Percentiles rank a stretch among this genome's conserved stretches.
These are phyloP conservation scores for Drosophila tripunctata DNA, from an alignment of 2,888 invertebrate genomes.

Conservation along the genomic window DNA sequence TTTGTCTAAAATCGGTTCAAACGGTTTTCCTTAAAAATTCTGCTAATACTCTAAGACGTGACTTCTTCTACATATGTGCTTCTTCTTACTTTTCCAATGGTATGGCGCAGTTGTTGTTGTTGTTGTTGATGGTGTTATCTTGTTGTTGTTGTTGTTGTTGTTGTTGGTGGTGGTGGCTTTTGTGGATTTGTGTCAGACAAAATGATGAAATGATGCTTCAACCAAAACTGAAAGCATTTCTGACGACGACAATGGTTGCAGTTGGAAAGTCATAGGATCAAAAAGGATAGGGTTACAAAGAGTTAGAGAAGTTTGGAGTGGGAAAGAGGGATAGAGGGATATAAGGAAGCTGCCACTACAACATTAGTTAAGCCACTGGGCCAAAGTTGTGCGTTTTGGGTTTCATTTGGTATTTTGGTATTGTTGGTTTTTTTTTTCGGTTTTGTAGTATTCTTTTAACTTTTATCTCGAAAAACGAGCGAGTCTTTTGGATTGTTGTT, in stretches of 20 bases:
- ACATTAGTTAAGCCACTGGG: conserved; percentile 42
- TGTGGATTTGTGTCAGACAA: conserved; percentile 51
- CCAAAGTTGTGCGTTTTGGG: conserved; percentile 53
- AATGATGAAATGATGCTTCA: conserved; percentile 38
- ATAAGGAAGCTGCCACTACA: conserved; percentile 16
- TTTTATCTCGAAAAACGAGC: conserved; percentile 17
- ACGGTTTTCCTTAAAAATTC: conserved; percentile 1
- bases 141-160: conserved; percentile 42
- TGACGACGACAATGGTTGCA: conserved; percentile 12
- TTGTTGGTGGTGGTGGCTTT: conserved; percentile 39
- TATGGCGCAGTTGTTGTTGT: conserved; percentile 72
- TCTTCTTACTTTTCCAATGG: conserved; percentile 72
- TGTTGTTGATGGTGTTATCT: conserved; percentile 43
- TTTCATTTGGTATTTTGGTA: conserved; percentile 4
- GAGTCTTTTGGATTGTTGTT: conserved; percentile 41
- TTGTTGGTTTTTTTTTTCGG: conserved; percentile 10
- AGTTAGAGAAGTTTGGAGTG: background rate
- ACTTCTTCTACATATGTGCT: background rate
- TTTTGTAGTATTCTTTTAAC: conserved; percentile 14
- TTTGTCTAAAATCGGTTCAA: background rate
- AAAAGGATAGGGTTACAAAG: background rate
- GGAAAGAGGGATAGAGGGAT: background rate
- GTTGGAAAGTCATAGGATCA: background rate
- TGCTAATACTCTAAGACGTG: conserved; percentile 6
- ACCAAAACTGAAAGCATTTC: conserved; percentile 22